These are phyloP conservation scores for Punctoribates punctum DNA, from an alignment of 2,888 invertebrate genomes.

Conservation along the genomic window DNA sequence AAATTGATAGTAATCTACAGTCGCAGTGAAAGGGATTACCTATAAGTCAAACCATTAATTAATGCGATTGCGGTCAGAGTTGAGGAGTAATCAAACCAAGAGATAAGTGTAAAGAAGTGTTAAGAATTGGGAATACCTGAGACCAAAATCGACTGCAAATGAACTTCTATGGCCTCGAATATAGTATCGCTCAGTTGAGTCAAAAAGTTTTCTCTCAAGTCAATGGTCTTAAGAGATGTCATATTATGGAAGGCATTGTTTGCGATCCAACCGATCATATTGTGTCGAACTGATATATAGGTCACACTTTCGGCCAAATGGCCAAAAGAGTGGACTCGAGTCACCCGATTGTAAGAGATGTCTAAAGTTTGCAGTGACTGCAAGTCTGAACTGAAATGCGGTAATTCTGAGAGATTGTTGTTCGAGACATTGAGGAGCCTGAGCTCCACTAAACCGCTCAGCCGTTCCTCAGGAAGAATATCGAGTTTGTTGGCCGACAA, in stretches of 20 bases:
- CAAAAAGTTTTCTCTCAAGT: slow-evolving; percentile 66
- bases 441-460: slow-evolving; percentile 60
- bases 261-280: slow-evolving; percentile 51
- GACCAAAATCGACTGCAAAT: slow-evolving; percentile 69
- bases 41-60: slow-evolving; percentile 54
- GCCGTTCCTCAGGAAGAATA: slow-evolving; percentile 50
- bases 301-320: slow-evolving; percentile 47
- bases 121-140: slow-evolving; percentile 65
- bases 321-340: slow-evolving; percentile 48
- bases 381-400: slow-evolving; percentile 61
- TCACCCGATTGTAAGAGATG: slow-evolving; percentile 68
- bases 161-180: slow-evolving; percentile 72
- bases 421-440: slow-evolving; percentile 75
- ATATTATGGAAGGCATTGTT: slow-evolving; percentile 60
- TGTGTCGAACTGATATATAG: slow-evolving; percentile 51
- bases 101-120: slow-evolving; percentile 33
- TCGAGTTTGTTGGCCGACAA: slow-evolving; percentile 49
- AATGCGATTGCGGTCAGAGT: slow-evolving; percentile 20
- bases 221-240: slow-evolving; percentile 61
- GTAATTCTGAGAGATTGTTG: slow-evolving; percentile 63
- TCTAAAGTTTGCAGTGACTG: slow-evolving; percentile 70
- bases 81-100: slow-evolving; percentile 17
- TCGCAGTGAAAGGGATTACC: slow-evolving; percentile 85
- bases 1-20: slow-evolving; percentile 82
- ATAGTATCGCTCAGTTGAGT: slow-evolving; percentile 60